Base-by-base conservation (phyloP, 2,113 vertebrate genomes). In the Salvelinus fontinalis region DNA sequence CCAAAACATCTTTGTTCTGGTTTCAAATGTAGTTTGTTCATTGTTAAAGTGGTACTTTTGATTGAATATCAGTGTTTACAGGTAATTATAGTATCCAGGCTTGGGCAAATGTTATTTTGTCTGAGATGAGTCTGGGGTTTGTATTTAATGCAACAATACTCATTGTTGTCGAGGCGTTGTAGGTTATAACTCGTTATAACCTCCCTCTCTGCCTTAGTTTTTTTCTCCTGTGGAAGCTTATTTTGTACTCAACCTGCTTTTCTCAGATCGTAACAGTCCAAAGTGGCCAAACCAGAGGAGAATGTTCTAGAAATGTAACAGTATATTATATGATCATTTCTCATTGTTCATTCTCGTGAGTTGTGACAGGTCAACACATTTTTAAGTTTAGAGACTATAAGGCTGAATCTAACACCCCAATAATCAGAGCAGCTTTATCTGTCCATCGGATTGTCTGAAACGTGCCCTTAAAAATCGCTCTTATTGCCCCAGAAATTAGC, bases 61-160 rank as follows among this genome's bases (percentile, higher is more conserved):
- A 54, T 54, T 44, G 9, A 12, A 44, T 54, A 90, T 91, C 91
- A 89, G 87, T 95, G 94, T 97, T 98, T 97, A 97, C 96, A 96
- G 95, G 94, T 95, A 95, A 94, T 44, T 71, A 80, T 48, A 87
- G 0, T 81, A 91, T 89, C 91, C 85, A 84, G 90, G 91, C 90
- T 93, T 92, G 95, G 94, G 91, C 89, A 87, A 81, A 94, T 95
- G 93, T 96, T 93, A 92, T 93, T 94, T 93, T 85, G 81, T 87
- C 84, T 75, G 84, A 92, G 87, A 92, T 92, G 90, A 91, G 86
- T 89, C 80, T 83, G 84, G 91, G 82, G 90, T 93, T 77, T 93
- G 83, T 85, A 86, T 90, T 78, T 79, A 94, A 95, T 95, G 93
- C 82, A 86, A 82, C 51, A 92, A 88, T 92, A 95, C 93, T 95